Evolutionary conservation across 2,888 invertebrate species (phyloP).

Genomic region (Ophonus ardosiacus): DNA sequence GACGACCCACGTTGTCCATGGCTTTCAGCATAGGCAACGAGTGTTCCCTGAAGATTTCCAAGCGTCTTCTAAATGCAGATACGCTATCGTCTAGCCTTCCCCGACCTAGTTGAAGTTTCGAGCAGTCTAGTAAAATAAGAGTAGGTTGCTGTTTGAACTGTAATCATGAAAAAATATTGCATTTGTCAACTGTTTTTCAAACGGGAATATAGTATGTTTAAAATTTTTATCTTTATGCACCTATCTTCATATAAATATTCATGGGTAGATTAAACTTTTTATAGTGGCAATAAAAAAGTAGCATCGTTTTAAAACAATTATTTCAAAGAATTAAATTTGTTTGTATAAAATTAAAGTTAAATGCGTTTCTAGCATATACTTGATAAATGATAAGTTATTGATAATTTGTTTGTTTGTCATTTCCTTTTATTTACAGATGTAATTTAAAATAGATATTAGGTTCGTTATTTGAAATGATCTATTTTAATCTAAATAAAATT

Average conservation of each 20-base stretch:
- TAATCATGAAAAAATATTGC: constrained; percentile 66
- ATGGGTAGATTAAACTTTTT: no score
- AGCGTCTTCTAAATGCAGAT: constrained; percentile 88
- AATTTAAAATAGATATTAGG: constrained; percentile 14
- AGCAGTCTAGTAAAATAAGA: constrained; percentile 92
- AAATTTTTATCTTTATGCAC: neutral
- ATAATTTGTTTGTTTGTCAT: constrained; percentile 1
- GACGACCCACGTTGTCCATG: constrained; percentile 88
- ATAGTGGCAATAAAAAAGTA: no score
- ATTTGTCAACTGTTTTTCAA: neutral
- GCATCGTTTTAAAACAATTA: no score
- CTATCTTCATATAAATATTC: no score
- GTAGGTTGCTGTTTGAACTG: constrained; percentile 88
- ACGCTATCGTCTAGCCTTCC: constrained; percentile 92
- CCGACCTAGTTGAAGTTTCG: constrained; percentile 91
- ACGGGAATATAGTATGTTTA: neutral
- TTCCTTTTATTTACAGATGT: neutral
- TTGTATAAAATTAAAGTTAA: no score
- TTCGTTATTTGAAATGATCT: neutral
- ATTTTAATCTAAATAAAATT: neutral
- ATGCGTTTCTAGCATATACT: no score
- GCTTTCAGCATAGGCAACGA: constrained; percentile 93
- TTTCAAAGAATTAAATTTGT: no score
- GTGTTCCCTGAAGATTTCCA: constrained; percentile 91
- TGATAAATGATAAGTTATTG: neutral